These are phyloP conservation scores for Myioborus miniatus DNA, from an alignment of 2,797 vertebrate species.

Conservation along the genomic window DNA sequence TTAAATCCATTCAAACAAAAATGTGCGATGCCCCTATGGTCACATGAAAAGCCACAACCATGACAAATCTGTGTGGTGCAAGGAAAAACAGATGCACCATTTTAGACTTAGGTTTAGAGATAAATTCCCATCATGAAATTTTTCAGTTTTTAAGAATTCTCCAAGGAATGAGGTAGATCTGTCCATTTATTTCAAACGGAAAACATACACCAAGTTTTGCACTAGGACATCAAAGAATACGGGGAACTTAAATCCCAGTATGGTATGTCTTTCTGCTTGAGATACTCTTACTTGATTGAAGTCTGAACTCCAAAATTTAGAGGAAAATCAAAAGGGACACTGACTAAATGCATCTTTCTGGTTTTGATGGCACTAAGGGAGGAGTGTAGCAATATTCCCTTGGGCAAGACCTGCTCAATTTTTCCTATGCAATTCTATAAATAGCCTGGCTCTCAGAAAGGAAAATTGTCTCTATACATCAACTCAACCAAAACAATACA, in stretches of 20 bases:
- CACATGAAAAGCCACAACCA: background rate
- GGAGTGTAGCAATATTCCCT: background rate
- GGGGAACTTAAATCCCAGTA: background rate
- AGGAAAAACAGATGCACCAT: background rate
- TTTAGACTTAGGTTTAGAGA: background rate
- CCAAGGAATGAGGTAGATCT: background rate
- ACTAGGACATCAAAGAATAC: background rate
- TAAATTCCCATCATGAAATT: background rate
- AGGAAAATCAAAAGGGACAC: background rate
- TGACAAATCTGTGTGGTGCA: background rate
- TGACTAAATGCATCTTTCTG: background rate
- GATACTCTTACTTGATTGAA: background rate
- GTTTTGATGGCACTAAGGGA: background rate
- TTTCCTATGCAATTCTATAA: background rate
- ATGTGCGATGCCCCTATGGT: rapidly evolving
- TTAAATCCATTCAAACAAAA: background rate
- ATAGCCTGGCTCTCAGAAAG: background rate
- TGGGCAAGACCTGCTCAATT: background rate
- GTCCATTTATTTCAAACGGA: background rate
- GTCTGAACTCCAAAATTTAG: background rate
- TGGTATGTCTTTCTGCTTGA: background rate
- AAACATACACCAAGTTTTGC: background rate
- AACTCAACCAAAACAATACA: background rate
- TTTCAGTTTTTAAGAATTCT: background rate
- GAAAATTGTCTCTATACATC: background rate